These are phyloP conservation scores for Leucopternis melanops DNA, from an alignment of 2,113 vertebrate species.

Conservation along the genomic window DNA sequence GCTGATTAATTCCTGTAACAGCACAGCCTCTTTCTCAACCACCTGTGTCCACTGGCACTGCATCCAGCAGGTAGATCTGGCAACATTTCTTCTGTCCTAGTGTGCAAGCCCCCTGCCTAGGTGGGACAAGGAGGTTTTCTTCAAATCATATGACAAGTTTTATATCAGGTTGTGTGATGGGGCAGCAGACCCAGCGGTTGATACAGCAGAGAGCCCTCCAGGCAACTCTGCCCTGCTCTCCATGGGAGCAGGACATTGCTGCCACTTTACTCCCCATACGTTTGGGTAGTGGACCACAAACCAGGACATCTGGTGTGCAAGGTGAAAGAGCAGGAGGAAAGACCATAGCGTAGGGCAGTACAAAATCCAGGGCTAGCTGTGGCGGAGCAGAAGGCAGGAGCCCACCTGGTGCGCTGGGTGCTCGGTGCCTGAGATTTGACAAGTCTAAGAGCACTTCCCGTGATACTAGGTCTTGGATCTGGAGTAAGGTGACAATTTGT, in stretches of 20 bases:
- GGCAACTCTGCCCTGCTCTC: background rate
- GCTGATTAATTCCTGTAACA: background rate
- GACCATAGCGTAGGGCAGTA: background rate
- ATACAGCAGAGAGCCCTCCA: background rate
- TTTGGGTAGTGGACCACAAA: background rate
- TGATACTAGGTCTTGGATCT: background rate
- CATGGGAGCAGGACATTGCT: background rate
- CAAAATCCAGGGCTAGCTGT: background rate
- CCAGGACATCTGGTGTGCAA: background rate
- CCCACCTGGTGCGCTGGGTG: background rate
- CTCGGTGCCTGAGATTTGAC: background rate
- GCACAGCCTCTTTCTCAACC: background rate
- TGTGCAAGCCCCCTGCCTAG: background rate
- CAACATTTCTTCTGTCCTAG: background rate
- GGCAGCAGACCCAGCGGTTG: rapidly evolving
- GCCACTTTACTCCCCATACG: background rate
- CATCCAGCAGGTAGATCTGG: background rate
- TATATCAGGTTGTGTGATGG: background rate
- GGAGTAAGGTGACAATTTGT: background rate
- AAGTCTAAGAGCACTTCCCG: background rate
- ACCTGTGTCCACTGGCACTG: background rate
- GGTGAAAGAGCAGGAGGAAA: background rate
- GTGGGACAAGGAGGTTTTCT: background rate
- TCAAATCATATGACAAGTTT: background rate
- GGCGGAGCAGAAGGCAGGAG: background rate